phyloP scores from a whole-genome alignment of 2,888 invertebrate genomes.

The Philereme vetulata region DNA sequence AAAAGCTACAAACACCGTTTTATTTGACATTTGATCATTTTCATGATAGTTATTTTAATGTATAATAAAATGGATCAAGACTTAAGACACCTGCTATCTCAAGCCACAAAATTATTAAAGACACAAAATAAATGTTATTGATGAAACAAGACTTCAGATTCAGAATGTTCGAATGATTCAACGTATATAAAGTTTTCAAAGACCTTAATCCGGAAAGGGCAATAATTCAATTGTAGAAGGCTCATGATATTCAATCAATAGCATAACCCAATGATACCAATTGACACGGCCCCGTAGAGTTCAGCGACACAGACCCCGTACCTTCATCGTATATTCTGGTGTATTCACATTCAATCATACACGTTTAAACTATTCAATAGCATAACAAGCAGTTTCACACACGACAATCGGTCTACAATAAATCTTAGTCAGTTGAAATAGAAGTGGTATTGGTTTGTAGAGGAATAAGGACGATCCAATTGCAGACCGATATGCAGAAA shows the following conservation, averaged over 20 bases:
- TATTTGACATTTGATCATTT: no score
- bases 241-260: slow-evolving; percentile 41
- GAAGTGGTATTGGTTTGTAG: slow-evolving; percentile 7
- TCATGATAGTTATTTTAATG: no score
- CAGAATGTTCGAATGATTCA: no score
- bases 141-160: no score
- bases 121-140: no score
- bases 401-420: not conserved
- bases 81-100: no score
- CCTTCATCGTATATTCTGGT: slow-evolving; percentile 41
- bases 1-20: no score
- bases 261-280: slow-evolving; percentile 49
- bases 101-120: no score
- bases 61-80: no score
- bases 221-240: slow-evolving; percentile 25
- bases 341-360: slow-evolving; percentile 43
- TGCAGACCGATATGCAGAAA: slow-evolving; percentile 29
- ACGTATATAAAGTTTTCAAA: not conserved
- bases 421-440: slow-evolving; percentile 6
- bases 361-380: slow-evolving; percentile 36
- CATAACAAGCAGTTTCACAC: slow-evolving; percentile 11
- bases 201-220: slow-evolving; percentile 12
- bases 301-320: slow-evolving; percentile 47
- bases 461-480: slow-evolving; percentile 28
- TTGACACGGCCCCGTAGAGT: slow-evolving; percentile 47